A percentile compares a stretch with the other conserved stretches of the same genome.
Evolutionary conservation across 2,797 vertebrate species (phyloP).

Genomic region (Phalanger gymnotis): DNA sequence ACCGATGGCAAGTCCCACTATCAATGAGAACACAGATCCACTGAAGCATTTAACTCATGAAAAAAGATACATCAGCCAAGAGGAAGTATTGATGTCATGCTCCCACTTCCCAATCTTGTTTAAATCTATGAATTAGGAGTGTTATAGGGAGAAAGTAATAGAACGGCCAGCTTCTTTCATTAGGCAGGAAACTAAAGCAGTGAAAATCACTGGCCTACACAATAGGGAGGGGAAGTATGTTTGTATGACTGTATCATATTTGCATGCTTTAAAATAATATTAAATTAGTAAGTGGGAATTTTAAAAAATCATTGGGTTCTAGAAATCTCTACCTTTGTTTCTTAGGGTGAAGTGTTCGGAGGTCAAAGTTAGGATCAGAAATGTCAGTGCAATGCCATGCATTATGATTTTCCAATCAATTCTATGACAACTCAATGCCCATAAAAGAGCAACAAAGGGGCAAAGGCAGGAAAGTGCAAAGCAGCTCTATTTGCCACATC

Average conservation of each 20-base stretch:
- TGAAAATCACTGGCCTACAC: constrained; percentile 19
- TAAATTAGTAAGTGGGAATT: constrained; percentile 23
- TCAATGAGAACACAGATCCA: neutral
- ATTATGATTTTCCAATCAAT: neutral
- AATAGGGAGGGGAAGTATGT: neutral
- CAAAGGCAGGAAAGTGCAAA: neutral
- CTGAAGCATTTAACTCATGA: neutral
- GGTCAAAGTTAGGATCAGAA: too few relatives aligned
- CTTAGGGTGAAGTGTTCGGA: neutral
- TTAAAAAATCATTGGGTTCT: constrained; percentile 15
- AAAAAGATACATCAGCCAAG: neutral
- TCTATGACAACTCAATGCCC: neutral
- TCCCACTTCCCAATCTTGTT: constrained; percentile 58
- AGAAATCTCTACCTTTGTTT: neutral
- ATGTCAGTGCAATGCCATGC: too few relatives aligned
- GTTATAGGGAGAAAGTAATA: constrained; percentile 52
- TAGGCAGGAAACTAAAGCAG: neutral
- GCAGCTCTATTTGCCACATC: neutral
- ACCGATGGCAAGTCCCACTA: neutral
- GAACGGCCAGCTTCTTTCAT: constrained; percentile 47
- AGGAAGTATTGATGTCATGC: constrained; percentile 41
- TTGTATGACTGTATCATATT: neutral
- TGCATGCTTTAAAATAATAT: constrained; percentile 14
- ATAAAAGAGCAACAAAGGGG: neutral
- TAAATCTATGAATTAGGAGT: constrained; percentile 62